Evolutionary conservation across 2,797 vertebrate species (phyloP).

Genomic region (Acanthurus leucopareius): DNA sequence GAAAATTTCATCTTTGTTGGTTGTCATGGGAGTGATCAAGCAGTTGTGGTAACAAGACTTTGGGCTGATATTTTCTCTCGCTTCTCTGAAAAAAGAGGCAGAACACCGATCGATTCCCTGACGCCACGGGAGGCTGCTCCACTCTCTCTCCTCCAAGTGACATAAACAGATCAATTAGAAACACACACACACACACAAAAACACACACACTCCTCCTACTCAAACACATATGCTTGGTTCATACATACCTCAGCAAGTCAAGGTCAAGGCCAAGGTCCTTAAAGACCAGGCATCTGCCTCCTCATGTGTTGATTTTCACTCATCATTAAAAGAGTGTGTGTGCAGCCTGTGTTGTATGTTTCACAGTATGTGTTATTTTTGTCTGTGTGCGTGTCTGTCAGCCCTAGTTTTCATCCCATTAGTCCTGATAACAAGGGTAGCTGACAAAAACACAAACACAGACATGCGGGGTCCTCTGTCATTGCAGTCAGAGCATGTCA

Average conservation of each 20-base stretch:
- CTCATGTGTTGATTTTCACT: constrained; percentile 26
- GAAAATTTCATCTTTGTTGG: constrained; percentile 30
- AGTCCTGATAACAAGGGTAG: constrained; percentile 33
- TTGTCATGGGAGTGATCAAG: background rate
- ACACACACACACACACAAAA: constrained; percentile 49
- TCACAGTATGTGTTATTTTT: constrained; percentile 7
- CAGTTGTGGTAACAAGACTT: constrained; percentile 18
- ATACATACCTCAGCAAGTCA: constrained; percentile 43
- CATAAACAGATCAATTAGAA: constrained; percentile 79
- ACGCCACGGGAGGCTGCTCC: constrained; percentile 37
- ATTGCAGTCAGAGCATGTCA: constrained; percentile 56
- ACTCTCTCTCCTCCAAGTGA: constrained; percentile 40
- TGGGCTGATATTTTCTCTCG: constrained; percentile 32
- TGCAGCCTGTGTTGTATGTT: no score
- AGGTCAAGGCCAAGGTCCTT: constrained; percentile 40
- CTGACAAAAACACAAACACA: constrained; percentile 47
- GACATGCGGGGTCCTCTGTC: constrained; percentile 46
- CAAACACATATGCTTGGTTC: constrained; percentile 23
- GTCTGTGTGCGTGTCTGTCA: constrained; percentile 9
- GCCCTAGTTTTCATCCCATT: constrained; percentile 50
- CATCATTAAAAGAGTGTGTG: background rate
- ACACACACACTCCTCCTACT: constrained; percentile 23
- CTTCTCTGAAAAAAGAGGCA: constrained; percentile 14
- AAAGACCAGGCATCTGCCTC: constrained; percentile 31
- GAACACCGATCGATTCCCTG: constrained; percentile 48